These are phyloP conservation scores for Aphelinus certus DNA, from an alignment of 1,140 invertebrate species.

Conservation along the genomic window DNA sequence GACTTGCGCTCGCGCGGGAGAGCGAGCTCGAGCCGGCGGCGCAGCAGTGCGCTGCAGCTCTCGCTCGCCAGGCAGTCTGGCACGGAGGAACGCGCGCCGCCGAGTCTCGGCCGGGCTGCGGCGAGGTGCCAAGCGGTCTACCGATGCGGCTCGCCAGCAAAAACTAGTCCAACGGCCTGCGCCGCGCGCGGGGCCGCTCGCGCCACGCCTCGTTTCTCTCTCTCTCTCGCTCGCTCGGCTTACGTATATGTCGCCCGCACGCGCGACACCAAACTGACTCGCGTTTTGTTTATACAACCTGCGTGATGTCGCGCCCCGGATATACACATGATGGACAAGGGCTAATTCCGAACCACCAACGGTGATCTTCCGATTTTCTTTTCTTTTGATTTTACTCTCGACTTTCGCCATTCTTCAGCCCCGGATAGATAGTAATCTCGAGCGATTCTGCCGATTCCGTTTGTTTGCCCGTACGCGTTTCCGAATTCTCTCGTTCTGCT, in stretches of 20 bases:
- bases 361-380: too few relatives aligned
- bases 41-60: too few relatives aligned
- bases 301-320: too few relatives aligned
- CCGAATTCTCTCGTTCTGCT: too few relatives aligned
- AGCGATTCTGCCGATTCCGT: too few relatives aligned
- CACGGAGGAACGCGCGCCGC: background rate
- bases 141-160: constrained; percentile 49
- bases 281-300: constrained; percentile 24
- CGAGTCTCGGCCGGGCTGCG: background rate
- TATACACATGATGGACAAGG: too few relatives aligned
- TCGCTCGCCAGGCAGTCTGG: background rate
- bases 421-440: too few relatives aligned
- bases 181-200: constrained; percentile 10
- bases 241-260: constrained; percentile 34
- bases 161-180: constrained; percentile 55
- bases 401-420: too few relatives aligned
- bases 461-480: too few relatives aligned
- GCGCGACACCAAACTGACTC: background rate
- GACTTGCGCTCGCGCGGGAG: background rate
- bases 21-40: too few relatives aligned
- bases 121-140: constrained; percentile 61
- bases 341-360: too few relatives aligned
- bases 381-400: too few relatives aligned
- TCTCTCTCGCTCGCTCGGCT: constrained; percentile 40
- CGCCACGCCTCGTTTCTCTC: constrained; percentile 6